A percentile compares a stretch with the other conserved stretches of the same genome.
Conservation (phyloP, 2,888 invertebrate genomes). For the Mythimna pallens region DNA sequence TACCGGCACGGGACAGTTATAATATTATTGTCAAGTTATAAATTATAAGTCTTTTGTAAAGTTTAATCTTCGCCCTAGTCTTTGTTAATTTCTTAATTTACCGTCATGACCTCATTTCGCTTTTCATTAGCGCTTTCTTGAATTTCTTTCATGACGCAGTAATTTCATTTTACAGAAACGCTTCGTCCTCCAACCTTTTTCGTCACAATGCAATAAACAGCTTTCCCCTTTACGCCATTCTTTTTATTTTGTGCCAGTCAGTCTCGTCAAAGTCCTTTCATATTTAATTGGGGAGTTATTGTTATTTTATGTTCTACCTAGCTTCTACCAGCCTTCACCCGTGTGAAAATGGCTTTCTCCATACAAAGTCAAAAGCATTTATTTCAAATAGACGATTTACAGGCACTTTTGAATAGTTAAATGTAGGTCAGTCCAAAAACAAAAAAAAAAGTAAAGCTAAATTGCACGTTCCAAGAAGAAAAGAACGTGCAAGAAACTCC, state of each 20-base stretch:
- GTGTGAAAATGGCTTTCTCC: too few species aligned
- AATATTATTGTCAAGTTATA: constrained; percentile 29
- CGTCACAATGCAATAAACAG: not conserved
- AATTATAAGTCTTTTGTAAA: constrained; percentile 23
- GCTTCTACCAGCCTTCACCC: too few species aligned
- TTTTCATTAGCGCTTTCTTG: not conserved
- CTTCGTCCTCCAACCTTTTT: not conserved
- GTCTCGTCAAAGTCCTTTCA: not conserved
- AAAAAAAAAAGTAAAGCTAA: too few species aligned
- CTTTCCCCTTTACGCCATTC: not conserved
- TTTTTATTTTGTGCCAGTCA: not conserved
- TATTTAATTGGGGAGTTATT: not conserved
- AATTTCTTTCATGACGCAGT: not conserved
- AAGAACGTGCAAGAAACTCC: too few species aligned
- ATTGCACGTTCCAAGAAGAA: too few species aligned
- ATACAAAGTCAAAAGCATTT: too few species aligned
- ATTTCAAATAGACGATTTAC: too few species aligned
- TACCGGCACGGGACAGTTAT: constrained; percentile 11
- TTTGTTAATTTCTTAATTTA: constrained; percentile 37
- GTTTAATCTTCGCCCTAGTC: constrained; percentile 31
- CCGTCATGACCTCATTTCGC: not conserved
- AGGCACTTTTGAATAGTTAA: too few species aligned
- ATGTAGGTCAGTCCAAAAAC: too few species aligned
- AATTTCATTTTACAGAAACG: not conserved
- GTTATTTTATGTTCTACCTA: not conserved